Conservation (phyloP, 2,888 invertebrate genomes). For the Cosmia trapezina region DNA sequence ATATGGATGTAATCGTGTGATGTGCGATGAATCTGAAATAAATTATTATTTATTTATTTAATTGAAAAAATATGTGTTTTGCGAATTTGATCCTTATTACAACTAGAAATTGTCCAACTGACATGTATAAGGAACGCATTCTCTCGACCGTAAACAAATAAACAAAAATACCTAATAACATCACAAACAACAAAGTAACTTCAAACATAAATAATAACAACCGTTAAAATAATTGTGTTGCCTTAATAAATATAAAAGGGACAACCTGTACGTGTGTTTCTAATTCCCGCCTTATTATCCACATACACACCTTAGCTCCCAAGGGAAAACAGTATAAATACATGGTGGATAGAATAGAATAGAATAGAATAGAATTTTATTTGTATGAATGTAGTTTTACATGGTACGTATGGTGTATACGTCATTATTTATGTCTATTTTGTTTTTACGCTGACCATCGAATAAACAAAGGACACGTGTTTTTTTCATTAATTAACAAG, state of each 20-base stretch:
- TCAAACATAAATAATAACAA: slow-evolving; percentile 23
- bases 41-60: too few relatives aligned
- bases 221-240: slow-evolving; percentile 37
- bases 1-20: too few relatives aligned
- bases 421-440: slow-evolving; percentile 7
- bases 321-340: slow-evolving; percentile 37
- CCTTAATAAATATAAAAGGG: slow-evolving; percentile 44
- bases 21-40: too few relatives aligned
- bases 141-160: too few relatives aligned
- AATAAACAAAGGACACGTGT: background rate
- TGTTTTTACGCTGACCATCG: background rate
- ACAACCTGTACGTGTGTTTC: slow-evolving; percentile 34
- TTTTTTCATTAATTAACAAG: background rate
- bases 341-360: background rate
- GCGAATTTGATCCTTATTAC: too few relatives aligned
- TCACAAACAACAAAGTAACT: background rate
- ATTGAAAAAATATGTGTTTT: too few relatives aligned
- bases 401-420: background rate
- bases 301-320: slow-evolving; percentile 24
- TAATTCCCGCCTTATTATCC: slow-evolving; percentile 34
- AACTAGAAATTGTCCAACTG: too few relatives aligned
- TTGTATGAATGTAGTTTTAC: too few relatives aligned
- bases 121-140: too few relatives aligned
- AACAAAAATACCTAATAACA: background rate
- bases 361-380: too few relatives aligned